phyloP scores from a whole-genome alignment of 2,797 vertebrate genomes.

The Sebastes itinus region DNA sequence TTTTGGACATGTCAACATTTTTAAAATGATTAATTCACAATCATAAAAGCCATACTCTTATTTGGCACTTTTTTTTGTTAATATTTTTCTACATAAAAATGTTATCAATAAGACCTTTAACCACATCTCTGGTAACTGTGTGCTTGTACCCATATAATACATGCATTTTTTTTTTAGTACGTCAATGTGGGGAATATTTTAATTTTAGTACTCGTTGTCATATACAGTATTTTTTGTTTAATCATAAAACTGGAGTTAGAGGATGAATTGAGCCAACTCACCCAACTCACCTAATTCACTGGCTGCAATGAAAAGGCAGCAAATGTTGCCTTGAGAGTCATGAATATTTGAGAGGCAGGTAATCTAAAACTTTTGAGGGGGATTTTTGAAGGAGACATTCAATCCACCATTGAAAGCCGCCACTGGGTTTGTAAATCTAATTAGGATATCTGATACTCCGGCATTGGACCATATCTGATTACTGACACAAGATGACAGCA shows the following conservation, averaged over 20 bases:
- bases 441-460: constrained; percentile 79
- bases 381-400: constrained; percentile 81
- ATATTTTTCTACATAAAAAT: too few relatives aligned
- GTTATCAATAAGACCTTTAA: too few relatives aligned
- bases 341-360: constrained; percentile 81
- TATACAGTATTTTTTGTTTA: not conserved
- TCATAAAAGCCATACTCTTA: too few relatives aligned
- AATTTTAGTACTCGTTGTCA: not conserved
- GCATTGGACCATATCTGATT: constrained; percentile 71
- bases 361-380: constrained; percentile 80
- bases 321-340: constrained; percentile 72
- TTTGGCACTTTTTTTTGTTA: too few relatives aligned
- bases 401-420: constrained; percentile 78
- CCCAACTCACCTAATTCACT: not conserved
- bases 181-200: not conserved
- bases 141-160: too few relatives aligned
- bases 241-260: not conserved
- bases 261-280: not conserved
- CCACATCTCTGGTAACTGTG: too few relatives aligned
- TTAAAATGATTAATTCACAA: too few relatives aligned
- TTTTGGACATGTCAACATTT: too few relatives aligned
- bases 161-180: not conserved
- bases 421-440: constrained; percentile 83
- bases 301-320: constrained; percentile 49
- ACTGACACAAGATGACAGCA: constrained; percentile 64